Evolutionary conservation across 2,797 vertebrate genomes (phyloP), one percentile per base, ranked within the genome.

Genomic region (Champsocephalus gunnari): DNA sequence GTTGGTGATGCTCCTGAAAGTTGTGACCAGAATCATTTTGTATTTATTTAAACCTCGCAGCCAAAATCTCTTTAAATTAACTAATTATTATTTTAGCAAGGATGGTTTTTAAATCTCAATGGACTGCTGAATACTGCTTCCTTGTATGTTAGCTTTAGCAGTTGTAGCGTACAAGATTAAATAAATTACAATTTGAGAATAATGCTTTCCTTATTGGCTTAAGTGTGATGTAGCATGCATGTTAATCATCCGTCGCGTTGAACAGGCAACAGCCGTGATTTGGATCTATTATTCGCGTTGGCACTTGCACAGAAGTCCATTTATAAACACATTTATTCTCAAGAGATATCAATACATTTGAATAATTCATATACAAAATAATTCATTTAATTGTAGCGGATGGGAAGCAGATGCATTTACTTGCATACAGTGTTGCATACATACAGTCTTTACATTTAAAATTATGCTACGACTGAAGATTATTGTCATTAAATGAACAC

Each of bases 211-310:
- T 77, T 58, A 43, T 63, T 63, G 32, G 13, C 19, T 8, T 43
- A 10, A 64, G 41, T 48, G 5, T 54, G 67, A 58, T 73, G 50
- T 21, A 14, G 53, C 63, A 74, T 47, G 45, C 60, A 54, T 75
- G 66, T 78, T 83, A 73, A 87, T 83, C 49, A 81, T 83, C 56
- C 17, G 28, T 78, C 17, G 62, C 55, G 38, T 17, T 74, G 66
- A 45, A 50, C 49, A 58, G 62, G 10, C 14, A 21, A 53, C 63
- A 50, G 75, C 58, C 63, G 51, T 67, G 41, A 44, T 73, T 48
- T 71, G 48, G 56, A 48, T 77, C 59, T 63, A n/a, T 75, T 58
- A 58, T 56, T 48, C 14, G 58, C 3, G 5, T 13, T 49, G 28
- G 9, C 48, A 48, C 58, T 53, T 14, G 44, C 73, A 53, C 12